Base-by-base conservation (phyloP, 92 coral and sea anemone genomes). In the Muricea muricata region DNA sequence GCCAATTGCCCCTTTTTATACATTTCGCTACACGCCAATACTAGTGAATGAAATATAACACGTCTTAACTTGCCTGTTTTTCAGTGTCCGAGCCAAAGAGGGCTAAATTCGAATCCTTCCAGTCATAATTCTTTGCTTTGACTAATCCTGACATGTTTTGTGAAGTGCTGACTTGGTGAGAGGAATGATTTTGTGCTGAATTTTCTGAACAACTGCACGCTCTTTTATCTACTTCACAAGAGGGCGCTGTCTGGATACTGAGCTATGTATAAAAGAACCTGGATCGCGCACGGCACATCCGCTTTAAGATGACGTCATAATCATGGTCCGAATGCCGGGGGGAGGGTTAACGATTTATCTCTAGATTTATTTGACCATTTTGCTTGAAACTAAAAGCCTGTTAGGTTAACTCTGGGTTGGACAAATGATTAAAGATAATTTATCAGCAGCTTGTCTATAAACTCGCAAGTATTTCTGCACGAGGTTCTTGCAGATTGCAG, bases 71-170 rank as follows among this genome's bases (percentile, higher is more conserved):
- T 80, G 93, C 98, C 69, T 95, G 83, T 86, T 84, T 95, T 76
- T 95, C 98, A 0, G 87, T 25, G 45, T 95, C 97, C 0, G 98
- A 87, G 45, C 98, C 98, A 86, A 95, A 91, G 61, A 93, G 77
- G 12, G 94, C 93, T 61, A 95, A 60, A 76, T 95, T 95, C 72
- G 94, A 87, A 63, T 95, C 98, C 78, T 95, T 91, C 94, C 94
- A 88, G 69, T 95, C 93, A 29, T 87, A 91, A 21, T 93, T 74
- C 87, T 95, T 95, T 11, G 97, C 89, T 83, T 95, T 95, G 54
- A 70, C 84, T 25, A 91, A 83, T 1, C 98, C 98, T 79, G 93
- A 65, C 98, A 95, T 95, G 47, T 52, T 83, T 14, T 47, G 50
- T 28, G 21, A 10, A 39, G 39, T 63, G 1, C 30, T 63, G n/a